Base-by-base conservation (phyloP, 2,113 vertebrate species). In the Esox niger region DNA sequence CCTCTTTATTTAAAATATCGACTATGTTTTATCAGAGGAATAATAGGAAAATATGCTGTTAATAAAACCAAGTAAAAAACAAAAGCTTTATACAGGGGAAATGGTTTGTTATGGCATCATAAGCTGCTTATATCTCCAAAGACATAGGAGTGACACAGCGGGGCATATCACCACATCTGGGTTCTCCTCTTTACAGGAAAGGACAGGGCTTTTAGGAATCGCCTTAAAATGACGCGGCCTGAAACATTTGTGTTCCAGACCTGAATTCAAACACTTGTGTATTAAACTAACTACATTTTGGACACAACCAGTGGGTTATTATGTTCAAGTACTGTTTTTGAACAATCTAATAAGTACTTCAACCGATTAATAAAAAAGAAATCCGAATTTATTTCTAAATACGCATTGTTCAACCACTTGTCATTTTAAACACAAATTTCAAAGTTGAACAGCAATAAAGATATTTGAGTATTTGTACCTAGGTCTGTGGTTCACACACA, bases 111-210 rank as follows among this genome's bases (percentile, higher is more conserved):
- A 47, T 46, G 62, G 10, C 26, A 10, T 30, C 10, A 9, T 27
- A 64, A 63, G 21, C 35, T 0, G 32, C 32, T 62, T 62, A 62
- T 38, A 59, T 59, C 47, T 32, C 1, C 57, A 59, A n/a, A 30
- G 27, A 59, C 15, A 59, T 32, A 31, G 57, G 47, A 52, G 47
- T 52, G 47, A 23, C 47, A 52, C 47, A 52, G 21, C 47, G n/a
- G 47, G 1, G 20, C 29, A 59, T 27, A 17, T 1, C 27, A 59
- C 10, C 26, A 0, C 29, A 59, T 59, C 56, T 59, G 56, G 4
- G 15, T 27, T 15, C 3, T 29, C 23, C 55, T 57, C 55, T 57
- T 17, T 31, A 30, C 27, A 20, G 56, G 26, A 62, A 33, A 3
- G 9, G 10, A 31, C 15, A 38, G 61, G 10, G 61, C 61, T 46